Base-by-base conservation (phyloP, 2,888 invertebrate genomes). In the Serripes groenlandicus region DNA sequence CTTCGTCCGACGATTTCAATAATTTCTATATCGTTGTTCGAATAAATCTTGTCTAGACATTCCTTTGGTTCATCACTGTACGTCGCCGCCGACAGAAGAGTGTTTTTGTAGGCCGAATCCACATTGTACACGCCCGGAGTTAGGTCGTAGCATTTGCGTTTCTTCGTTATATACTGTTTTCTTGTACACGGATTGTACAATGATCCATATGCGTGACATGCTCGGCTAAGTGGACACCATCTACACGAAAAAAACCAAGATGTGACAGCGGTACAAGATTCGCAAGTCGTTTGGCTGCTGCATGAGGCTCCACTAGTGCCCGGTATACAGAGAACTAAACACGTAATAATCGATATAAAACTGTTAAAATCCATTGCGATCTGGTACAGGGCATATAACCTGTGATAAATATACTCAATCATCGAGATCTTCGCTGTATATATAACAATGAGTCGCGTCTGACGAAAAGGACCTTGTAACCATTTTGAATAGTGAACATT, bases 31-130 rank as follows among this genome's bases (percentile, higher is more conserved):
- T 60, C 62, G 21, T 32, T 28, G 32, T 35, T 60, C 0, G 70
- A 62, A 28, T 42, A 35, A 30, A 76, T 60, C 35, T 64, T 32
- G 3, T 70, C 58, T 28, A 76, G 49, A 21, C 76, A 76, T 21
- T 21, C 26, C 28, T 70, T 37, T 1, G 76, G 70, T 2, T 60
- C 58, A 7, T 76, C 42, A 0, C 60, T 49, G 52, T 76, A 76
- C 0, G 76, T 70, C 23, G 70, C 70, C 30, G 76, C 76, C 4
- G 70, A 76, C 30, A 76, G 23, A 0, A 76, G 76, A 28, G 49
- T 42, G 23, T 70, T 58, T 0, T 26, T 23, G 28, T 35, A 76
- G 2, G 76, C 70, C 9, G 37, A n/a, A 2, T 64, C 28, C 1
- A 30, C 32, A 28, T 58, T 23, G 42, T 70, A 76, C 34, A 49